Evolutionary conservation across 2,797 vertebrate genomes (phyloP).

Genomic region (Chelidonichthys spinosus): DNA sequence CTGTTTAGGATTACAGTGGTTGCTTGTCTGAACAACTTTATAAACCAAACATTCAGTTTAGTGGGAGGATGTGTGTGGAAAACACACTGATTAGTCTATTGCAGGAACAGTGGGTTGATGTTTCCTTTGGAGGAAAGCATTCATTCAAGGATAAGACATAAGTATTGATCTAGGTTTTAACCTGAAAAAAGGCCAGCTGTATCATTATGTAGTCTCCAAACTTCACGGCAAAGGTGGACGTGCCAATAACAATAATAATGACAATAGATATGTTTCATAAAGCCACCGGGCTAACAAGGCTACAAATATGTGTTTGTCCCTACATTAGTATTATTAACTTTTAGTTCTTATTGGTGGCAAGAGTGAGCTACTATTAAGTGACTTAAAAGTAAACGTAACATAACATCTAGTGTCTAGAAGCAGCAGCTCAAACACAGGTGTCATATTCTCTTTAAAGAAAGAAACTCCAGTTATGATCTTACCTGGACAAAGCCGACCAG

Average conservation of each 20-base stretch:
- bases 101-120: background rate
- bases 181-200: background rate
- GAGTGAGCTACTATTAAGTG: background rate
- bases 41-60: background rate
- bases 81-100: background rate
- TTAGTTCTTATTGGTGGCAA: background rate
- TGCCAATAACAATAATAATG: background rate
- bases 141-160: background rate
- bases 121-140: background rate
- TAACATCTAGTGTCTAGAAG: background rate
- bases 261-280: background rate
- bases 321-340: background rate
- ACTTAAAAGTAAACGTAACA: background rate
- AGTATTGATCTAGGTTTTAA: background rate
- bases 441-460: background rate
- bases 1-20: constrained; percentile 5
- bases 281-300: background rate
- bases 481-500: constrained; percentile 96
- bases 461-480: constrained; percentile 55
- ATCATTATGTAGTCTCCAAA: background rate
- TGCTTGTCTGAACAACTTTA: constrained; percentile 14
- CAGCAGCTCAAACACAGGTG: constrained; percentile 13
- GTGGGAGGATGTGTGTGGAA: background rate
- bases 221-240: background rate
- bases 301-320: background rate